Evolutionary conservation across 2,113 vertebrate species (phyloP).

Genomic region (Pterophyllum scalare): DNA sequence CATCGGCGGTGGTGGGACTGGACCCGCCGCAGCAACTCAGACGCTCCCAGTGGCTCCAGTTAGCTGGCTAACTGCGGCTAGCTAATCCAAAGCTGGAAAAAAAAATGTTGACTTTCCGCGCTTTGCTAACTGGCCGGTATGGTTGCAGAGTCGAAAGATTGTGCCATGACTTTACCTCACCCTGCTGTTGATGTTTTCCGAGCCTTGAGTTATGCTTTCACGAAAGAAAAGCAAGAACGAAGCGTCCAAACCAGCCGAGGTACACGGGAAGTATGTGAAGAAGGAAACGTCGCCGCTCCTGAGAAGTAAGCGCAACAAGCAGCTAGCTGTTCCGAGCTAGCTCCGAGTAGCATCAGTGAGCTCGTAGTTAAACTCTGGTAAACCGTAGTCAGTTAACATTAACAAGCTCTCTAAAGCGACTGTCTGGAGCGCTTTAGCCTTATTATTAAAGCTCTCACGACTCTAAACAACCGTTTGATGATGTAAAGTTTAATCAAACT

Average conservation of each 20-base stretch:
- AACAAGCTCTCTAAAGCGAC: neutral
- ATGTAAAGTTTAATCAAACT: neutral
- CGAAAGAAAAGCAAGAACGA: constrained; percentile 97
- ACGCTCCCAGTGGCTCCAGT: constrained; percentile 19
- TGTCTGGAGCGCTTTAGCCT: fast-evolving
- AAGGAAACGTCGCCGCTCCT: constrained; percentile 96
- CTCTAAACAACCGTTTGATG: neutral
- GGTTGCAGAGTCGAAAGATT: constrained; percentile 23
- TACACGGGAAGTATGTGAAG: constrained; percentile 98
- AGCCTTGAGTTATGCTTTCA: constrained; percentile 88
- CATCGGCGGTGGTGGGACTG: constrained; percentile 13
- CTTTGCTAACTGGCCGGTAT: constrained; percentile 15
- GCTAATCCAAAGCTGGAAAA: constrained; percentile 8
- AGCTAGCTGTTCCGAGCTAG: constrained; percentile 11
- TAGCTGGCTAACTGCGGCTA: constrained; percentile 55
- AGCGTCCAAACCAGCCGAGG: constrained; percentile 94
- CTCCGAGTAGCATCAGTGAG: constrained; percentile 9
- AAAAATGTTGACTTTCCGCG: constrained; percentile 62
- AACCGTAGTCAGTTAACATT: neutral
- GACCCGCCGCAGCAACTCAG: constrained; percentile 2
- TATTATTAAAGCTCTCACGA: fast-evolving
- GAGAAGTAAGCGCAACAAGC: constrained; percentile 86
- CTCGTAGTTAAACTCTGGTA: neutral
- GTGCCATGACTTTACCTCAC: constrained; percentile 47
- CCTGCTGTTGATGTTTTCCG: constrained; percentile 60